A percentile compares a stretch with the other conserved stretches of the same genome.
These are phyloP conservation scores for Leptopilina drosophilae DNA, from an alignment of 2,888 invertebrate species.

Conservation along the genomic window DNA sequence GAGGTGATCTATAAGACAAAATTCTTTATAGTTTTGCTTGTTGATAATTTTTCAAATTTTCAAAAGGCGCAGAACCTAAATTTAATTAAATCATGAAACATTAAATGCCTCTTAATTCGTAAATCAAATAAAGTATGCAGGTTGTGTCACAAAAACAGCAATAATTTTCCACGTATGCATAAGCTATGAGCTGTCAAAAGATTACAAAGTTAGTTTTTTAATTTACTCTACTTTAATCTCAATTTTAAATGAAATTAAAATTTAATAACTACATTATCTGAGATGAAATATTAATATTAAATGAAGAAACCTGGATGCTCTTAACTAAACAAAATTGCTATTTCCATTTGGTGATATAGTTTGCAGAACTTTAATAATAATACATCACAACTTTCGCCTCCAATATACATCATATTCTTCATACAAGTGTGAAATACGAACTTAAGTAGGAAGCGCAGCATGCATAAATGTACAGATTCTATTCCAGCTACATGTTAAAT, in stretches of 20 bases:
- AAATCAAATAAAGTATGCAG: no score
- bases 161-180: no score
- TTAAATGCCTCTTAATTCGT: no score
- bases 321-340: slow-evolving; percentile 5
- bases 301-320: background rate
- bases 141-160: no score
- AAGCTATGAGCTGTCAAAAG: no score
- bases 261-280: background rate
- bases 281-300: background rate
- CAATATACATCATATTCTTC: slow-evolving; percentile 12
- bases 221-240: no score
- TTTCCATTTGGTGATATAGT: slow-evolving; percentile 15
- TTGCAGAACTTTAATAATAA: slow-evolving; percentile 13
- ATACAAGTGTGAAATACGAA: background rate
- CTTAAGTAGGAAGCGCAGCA: background rate
- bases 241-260: background rate
- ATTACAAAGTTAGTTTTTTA: no score
- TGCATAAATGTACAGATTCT: slow-evolving; percentile 8
- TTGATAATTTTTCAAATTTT: no score
- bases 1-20: no score
- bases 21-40: no score
- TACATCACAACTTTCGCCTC: slow-evolving; percentile 12
- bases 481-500: background rate
- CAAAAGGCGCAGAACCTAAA: no score
- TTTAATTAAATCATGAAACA: no score